Percentiles rank a stretch among this genome's conserved stretches.
These are phyloP conservation scores for Morinoia aosen DNA, from an alignment of 2,888 invertebrate species.

Conservation along the genomic window DNA sequence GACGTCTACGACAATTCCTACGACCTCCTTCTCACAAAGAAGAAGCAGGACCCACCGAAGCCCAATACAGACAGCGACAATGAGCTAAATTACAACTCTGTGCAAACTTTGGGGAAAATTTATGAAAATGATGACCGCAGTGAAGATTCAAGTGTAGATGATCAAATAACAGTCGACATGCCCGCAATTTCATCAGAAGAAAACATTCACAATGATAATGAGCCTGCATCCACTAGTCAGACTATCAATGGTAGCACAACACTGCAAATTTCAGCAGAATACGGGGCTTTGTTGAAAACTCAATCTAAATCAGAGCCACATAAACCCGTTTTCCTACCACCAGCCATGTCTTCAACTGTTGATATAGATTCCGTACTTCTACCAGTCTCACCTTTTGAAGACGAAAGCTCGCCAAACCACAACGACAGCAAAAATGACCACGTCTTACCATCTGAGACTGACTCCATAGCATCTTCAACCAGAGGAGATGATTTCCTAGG, in stretches of 20 bases:
- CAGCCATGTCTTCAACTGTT: not conserved
- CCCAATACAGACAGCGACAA: not conserved
- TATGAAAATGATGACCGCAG: not conserved
- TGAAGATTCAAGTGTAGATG: not conserved
- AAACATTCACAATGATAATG: not conserved
- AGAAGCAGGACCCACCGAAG: not conserved
- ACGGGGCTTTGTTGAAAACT: not conserved
- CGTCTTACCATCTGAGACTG: not conserved
- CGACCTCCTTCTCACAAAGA: conserved; percentile 19
- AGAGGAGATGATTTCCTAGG: not conserved
- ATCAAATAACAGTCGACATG: not conserved
- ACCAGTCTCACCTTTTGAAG: not conserved
- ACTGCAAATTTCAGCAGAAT: not conserved
- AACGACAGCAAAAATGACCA: not conserved
- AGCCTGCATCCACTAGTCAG: not conserved
- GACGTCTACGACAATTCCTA: conserved; percentile 43
- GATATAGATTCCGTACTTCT: not conserved
- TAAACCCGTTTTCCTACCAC: not conserved
- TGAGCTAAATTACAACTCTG: not conserved
- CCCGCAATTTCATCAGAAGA: not conserved
- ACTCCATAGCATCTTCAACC: not conserved
- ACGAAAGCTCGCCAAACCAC: not conserved
- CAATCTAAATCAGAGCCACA: not conserved
- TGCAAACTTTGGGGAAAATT: not conserved
- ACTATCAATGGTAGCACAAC: not conserved